A percentile compares a stretch with the other conserved stretches of the same genome.
Evolutionary conservation across 2,113 vertebrate species (phyloP).

Genomic region (Perccottus glenii): DNA sequence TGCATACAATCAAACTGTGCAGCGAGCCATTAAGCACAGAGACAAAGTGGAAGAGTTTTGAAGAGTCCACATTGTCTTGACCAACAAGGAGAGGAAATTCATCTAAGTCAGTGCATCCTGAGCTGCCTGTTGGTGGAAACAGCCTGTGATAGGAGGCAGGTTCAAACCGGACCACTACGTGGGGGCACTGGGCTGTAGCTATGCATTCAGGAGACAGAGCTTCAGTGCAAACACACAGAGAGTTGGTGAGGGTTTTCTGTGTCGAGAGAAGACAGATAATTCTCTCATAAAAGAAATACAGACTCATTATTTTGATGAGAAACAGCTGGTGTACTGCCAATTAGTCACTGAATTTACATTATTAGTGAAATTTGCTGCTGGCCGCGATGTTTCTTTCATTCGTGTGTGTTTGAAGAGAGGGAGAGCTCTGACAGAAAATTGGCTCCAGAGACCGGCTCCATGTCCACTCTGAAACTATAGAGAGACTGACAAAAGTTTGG

Average conservation of each 20-base stretch:
- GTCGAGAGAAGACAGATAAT: constrained; percentile 52
- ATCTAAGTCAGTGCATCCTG: constrained; percentile 37
- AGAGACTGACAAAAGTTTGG: constrained; percentile 40
- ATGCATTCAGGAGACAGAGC: constrained; percentile 6
- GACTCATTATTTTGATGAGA: constrained; percentile 76
- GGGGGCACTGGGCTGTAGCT: constrained; percentile 30
- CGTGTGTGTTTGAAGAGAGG: background rate
- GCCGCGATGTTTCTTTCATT: constrained; percentile 43
- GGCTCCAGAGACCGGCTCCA: constrained; percentile 32
- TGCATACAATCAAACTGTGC: constrained; percentile 77
- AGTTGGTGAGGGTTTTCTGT: constrained; percentile 13
- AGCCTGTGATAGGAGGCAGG: constrained; percentile 18
- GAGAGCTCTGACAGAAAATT: constrained; percentile 42
- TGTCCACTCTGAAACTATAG: constrained; percentile 20
- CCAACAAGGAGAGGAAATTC: constrained; percentile 62
- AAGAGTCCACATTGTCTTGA: constrained; percentile 45
- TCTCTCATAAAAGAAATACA: constrained; percentile 63
- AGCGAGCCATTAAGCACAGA: constrained; percentile 58
- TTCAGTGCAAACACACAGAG: constrained; percentile 13
- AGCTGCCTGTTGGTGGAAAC: constrained; percentile 32
- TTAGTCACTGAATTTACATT: constrained; percentile 76
- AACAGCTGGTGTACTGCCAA: constrained; percentile 79
- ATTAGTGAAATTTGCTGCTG: constrained; percentile 73
- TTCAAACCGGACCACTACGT: constrained; percentile 26
- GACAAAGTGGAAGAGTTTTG: constrained; percentile 43